phyloP scores from a whole-genome alignment of 2,113 vertebrate genomes.

The Nanger granti region DNA sequence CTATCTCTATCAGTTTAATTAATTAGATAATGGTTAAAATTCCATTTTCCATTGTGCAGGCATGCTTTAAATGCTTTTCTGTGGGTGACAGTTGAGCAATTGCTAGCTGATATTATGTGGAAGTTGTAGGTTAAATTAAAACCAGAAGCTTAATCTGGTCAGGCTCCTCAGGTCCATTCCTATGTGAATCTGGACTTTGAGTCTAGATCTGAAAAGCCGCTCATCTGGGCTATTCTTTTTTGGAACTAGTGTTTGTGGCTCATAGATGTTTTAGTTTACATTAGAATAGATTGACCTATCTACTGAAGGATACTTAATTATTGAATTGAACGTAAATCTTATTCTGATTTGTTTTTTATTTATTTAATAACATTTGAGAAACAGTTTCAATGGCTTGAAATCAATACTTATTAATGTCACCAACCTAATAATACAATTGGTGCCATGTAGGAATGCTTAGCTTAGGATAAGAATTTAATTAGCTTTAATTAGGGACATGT shows the following conservation, averaged over 20 bases:
- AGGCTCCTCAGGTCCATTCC: background rate
- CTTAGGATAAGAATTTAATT: constrained; percentile 38
- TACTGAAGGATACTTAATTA: background rate
- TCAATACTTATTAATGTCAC: constrained; percentile 40
- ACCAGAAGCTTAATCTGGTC: background rate
- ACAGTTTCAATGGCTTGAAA: background rate
- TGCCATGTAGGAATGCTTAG: constrained; percentile 18
- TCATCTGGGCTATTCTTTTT: background rate
- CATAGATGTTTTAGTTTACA: constrained; percentile 5
- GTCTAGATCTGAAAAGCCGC: constrained; percentile 17
- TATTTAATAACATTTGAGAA: constrained; percentile 44
- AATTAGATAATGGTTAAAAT: constrained; percentile 42
- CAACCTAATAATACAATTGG: background rate
- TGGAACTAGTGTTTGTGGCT: background rate
- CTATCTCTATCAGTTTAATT: constrained; percentile 32
- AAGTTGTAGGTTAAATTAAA: constrained; percentile 31
- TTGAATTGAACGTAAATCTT: constrained; percentile 8
- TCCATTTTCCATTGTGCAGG: constrained; percentile 26
- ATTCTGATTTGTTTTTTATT: constrained; percentile 27
- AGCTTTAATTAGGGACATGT: constrained; percentile 18
- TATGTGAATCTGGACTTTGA: constrained; percentile 1
- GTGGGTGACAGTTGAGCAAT: constrained; percentile 20
- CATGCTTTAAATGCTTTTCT: constrained; percentile 37
- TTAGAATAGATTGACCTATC: background rate
- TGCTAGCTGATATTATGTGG: background rate